phyloP scores from a whole-genome alignment of 2,888 invertebrate genomes.

The Eilema griseolum region DNA sequence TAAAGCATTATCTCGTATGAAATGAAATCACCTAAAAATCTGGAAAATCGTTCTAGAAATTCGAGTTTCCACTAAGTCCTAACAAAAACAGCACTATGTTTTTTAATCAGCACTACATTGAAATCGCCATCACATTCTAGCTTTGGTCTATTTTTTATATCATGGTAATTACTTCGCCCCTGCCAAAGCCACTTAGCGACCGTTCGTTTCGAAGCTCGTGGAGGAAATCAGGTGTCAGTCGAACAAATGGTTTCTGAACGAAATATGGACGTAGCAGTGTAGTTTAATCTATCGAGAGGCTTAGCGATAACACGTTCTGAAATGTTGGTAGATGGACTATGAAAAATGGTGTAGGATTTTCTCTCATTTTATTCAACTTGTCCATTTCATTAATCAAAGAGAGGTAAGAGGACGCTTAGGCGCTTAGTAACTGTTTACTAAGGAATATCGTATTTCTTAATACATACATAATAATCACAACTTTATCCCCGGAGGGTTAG shows the following conservation, averaged over 20 bases:
- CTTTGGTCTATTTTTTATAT: background rate
- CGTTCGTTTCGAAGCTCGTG: slow-evolving; percentile 8
- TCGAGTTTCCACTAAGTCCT: background rate
- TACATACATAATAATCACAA: no score
- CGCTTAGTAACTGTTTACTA: background rate
- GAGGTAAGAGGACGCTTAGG: background rate
- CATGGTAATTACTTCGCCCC: slow-evolving; percentile 11
- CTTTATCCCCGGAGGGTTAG: no score
- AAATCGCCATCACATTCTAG: background rate
- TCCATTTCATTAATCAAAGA: slow-evolving; percentile 6
- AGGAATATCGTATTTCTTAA: background rate
- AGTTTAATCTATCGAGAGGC: slow-evolving; percentile 35
- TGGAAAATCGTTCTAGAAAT: background rate
- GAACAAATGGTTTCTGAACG: slow-evolving; percentile 32
- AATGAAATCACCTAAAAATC: background rate
- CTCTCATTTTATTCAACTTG: slow-evolving; percentile 3
- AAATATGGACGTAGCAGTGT: slow-evolving; percentile 26
- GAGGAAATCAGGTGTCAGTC: slow-evolving; percentile 32
- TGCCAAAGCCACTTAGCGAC: slow-evolving; percentile 12
- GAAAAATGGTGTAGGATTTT: slow-evolving; percentile 8
- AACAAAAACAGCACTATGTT: background rate
- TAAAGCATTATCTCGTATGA: background rate
- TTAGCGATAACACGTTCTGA: slow-evolving; percentile 12
- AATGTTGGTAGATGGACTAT: slow-evolving; percentile 10
- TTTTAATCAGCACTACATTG: background rate